Conservation (phyloP, 2,113 vertebrate genomes). For the Tinamus guttatus region DNA sequence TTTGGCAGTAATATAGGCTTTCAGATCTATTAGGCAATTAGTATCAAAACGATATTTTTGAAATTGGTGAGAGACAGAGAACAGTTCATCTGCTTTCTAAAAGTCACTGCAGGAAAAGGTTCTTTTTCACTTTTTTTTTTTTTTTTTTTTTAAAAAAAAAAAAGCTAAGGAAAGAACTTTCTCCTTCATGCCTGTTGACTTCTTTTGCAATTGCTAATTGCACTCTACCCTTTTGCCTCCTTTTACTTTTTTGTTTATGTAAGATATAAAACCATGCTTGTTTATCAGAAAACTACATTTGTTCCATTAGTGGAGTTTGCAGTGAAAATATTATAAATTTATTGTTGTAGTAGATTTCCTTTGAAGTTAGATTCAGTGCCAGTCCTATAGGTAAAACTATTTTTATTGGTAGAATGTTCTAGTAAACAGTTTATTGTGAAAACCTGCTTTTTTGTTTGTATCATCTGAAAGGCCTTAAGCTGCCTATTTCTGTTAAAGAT, state of each 20-base stretch:
- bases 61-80: background rate
- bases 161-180: too few relatives aligned
- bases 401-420: background rate
- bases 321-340: background rate
- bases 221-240: background rate
- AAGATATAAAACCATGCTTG: background rate
- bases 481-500: background rate
- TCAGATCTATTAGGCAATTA: background rate
- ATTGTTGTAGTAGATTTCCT: background rate
- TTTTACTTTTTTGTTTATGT: background rate
- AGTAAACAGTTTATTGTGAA: background rate
- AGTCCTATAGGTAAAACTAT: background rate
- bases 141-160: background rate
- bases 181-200: background rate
- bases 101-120: background rate
- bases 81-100: background rate
- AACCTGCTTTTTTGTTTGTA: background rate
- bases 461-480: background rate
- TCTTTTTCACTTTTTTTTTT: background rate
- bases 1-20: background rate
- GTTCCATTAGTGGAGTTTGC: background rate
- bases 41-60: background rate
- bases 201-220: background rate
- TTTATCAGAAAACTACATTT: background rate
- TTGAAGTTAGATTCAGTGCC: background rate